A percentile compares a stretch with the other conserved stretches of the same genome.
Conservation (phyloP, 2,797 vertebrate species). For the Leptatherina wallacei region DNA sequence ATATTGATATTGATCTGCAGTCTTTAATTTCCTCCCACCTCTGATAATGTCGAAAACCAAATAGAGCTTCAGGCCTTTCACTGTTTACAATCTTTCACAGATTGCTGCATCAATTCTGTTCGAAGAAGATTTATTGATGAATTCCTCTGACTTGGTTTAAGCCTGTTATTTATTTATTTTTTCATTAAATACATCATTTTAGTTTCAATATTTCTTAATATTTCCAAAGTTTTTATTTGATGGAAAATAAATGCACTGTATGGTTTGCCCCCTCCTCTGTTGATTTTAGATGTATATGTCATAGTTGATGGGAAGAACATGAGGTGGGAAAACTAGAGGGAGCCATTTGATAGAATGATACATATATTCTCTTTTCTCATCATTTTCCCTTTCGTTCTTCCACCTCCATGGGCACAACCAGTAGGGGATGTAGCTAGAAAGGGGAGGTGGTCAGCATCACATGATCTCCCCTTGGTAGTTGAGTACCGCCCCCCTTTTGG, state of each 20-base stretch:
- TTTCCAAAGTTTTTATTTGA: conserved; percentile 38
- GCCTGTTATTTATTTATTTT: conserved; percentile 58
- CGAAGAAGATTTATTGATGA: conserved; percentile 66
- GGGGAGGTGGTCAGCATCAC: conserved; percentile 67
- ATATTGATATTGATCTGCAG: conserved; percentile 78
- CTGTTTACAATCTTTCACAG: conserved; percentile 66
- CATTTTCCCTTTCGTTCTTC: conserved; percentile 29
- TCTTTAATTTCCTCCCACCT: conserved; percentile 76
- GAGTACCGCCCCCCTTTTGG: conserved; percentile 75
- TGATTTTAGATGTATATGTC: conserved; percentile 13
- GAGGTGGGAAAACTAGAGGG: conserved; percentile 4
- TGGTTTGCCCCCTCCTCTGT: background rate
- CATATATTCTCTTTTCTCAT: conserved; percentile 26
- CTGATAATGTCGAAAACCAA: conserved; percentile 71
- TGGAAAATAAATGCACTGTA: conserved; percentile 24
- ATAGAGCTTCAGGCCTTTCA: conserved; percentile 53
- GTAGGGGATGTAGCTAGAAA: conserved; percentile 57
- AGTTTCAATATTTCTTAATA: conserved; percentile 46
- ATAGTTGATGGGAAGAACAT: conserved; percentile 23
- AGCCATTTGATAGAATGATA: conserved; percentile 32
- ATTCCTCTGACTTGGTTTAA: conserved; percentile 65
- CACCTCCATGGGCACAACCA: conserved; percentile 54
- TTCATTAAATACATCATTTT: conserved; percentile 58
- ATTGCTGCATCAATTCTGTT: conserved; percentile 68
- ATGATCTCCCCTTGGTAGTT: conserved; percentile 73